phyloP scores from a whole-genome alignment of 2,113 vertebrate species.

The Takifugu flavidus region DNA sequence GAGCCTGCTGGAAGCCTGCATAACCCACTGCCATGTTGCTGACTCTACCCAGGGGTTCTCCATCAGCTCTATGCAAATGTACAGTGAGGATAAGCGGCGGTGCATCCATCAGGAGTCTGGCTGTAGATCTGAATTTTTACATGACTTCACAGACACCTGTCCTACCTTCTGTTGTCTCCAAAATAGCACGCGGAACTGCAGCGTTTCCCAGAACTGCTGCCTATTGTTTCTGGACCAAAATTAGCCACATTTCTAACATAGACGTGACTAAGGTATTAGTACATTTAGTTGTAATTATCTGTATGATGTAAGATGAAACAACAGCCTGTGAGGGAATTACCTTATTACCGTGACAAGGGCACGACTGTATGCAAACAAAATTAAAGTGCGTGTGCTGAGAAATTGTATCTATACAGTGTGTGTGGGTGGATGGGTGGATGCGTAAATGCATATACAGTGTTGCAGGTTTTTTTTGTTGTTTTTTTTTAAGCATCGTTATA shows the following conservation, averaged over 20 bases:
- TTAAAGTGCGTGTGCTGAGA: no score
- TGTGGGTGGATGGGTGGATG: no score
- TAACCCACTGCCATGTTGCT: constrained; percentile 69
- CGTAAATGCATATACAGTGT: constrained; percentile 51
- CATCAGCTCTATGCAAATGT: constrained; percentile 65
- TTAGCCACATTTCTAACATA: constrained; percentile 40
- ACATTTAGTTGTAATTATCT: constrained; percentile 24
- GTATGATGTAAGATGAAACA: constrained; percentile 3
- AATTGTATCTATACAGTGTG: no score
- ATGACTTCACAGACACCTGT: constrained; percentile 42
- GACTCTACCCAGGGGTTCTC: constrained; percentile 66
- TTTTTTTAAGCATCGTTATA: constrained; percentile 76
- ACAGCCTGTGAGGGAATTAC: constrained; percentile 18
- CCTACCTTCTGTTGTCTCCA: constrained; percentile 34
- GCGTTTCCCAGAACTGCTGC: constrained; percentile 39
- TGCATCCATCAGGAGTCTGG: constrained; percentile 42
- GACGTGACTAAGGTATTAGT: constrained; percentile 31
- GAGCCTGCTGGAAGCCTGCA: constrained; percentile 70
- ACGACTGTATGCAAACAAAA: not conserved
- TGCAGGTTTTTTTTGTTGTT: constrained; percentile 66
- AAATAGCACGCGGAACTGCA: constrained; percentile 18
- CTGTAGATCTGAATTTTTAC: constrained; percentile 44
- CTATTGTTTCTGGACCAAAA: constrained; percentile 46
- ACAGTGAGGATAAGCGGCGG: constrained; percentile 41
- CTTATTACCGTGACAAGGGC: not conserved